phyloP scores from a whole-genome alignment of 2,888 invertebrate genomes.

The Dastarcus helophoroides region DNA sequence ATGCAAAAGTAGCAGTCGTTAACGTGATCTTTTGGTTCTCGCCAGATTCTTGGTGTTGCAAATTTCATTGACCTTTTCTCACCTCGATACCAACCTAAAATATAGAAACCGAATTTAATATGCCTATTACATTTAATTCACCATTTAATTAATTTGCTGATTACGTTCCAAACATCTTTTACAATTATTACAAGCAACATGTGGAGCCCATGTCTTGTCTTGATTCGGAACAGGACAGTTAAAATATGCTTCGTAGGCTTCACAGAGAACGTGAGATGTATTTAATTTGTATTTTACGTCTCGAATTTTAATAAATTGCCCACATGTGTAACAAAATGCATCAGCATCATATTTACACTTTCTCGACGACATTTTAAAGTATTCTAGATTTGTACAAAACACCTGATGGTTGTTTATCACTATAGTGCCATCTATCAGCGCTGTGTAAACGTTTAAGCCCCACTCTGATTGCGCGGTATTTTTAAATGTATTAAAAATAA shows the following conservation, averaged over 20 bases:
- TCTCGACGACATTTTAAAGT: slow-evolving; percentile 4
- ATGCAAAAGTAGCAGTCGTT: slow-evolving; percentile 27
- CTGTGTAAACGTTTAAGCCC: no score
- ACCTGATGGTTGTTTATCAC: no score
- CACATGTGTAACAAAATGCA: slow-evolving; percentile 10
- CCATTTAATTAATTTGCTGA: slow-evolving; percentile 8
- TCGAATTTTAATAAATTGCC: slow-evolving; percentile 18
- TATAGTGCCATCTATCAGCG: no score
- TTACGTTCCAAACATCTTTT: slow-evolving; percentile 13
- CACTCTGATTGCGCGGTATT: no score
- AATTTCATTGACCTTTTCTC: slow-evolving; percentile 18
- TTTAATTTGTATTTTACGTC: slow-evolving; percentile 15
- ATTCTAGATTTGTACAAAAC: no score
- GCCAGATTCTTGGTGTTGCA: slow-evolving; percentile 22
- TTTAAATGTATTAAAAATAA: no score
- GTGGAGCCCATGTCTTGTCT: slow-evolving; percentile 18
- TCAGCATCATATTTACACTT: slow-evolving; percentile 7
- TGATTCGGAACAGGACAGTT: slow-evolving; percentile 14
- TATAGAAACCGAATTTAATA: slow-evolving; percentile 9
- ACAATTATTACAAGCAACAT: slow-evolving; percentile 17
- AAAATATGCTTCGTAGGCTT: slow-evolving; percentile 28
- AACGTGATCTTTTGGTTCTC: slow-evolving; percentile 22
- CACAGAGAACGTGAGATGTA: slow-evolving; percentile 12
- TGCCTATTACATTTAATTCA: slow-evolving; percentile 8
- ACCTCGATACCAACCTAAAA: slow-evolving; percentile 11